A percentile compares a stretch with the other conserved stretches of the same genome.
Evolutionary conservation across 2,113 vertebrate species (phyloP).

Genomic region (Paralichthys olivaceus): DNA sequence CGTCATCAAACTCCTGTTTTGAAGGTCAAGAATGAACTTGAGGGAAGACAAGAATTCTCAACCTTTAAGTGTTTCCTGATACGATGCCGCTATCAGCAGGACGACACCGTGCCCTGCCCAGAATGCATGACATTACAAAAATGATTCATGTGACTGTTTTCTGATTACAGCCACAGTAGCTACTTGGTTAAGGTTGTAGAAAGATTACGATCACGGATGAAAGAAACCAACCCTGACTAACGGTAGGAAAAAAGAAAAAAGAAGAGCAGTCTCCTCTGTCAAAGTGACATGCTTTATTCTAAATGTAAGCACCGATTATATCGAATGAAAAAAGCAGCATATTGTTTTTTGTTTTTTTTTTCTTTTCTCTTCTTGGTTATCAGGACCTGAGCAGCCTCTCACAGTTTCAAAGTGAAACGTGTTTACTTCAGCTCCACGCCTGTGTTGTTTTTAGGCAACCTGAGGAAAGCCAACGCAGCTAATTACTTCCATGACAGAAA

Average conservation of each 20-base stretch:
- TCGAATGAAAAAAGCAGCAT: neutral
- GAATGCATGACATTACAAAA: neutral
- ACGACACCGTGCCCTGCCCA: neutral
- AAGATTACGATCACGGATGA: neutral
- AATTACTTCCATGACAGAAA: constrained; percentile 10
- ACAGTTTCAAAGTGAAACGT: neutral
- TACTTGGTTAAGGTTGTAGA: neutral
- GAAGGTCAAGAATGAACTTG: neutral
- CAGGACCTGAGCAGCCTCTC: constrained; percentile 2
- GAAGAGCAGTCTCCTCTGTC: neutral
- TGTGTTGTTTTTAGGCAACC: constrained; percentile 5
- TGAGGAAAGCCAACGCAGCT: constrained; percentile 5
- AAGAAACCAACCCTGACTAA: neutral
- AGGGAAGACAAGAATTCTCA: neutral
- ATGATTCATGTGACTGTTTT: neutral
- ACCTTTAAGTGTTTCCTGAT: neutral
- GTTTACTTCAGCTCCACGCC: neutral
- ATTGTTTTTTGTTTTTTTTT: neutral
- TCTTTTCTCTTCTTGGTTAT: neutral
- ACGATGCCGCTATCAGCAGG: neutral
- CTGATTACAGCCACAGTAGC: neutral
- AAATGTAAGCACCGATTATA: neutral
- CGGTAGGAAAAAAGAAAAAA: neutral
- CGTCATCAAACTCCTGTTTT: neutral
- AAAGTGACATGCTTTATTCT: neutral